Base-by-base conservation (phyloP, 2,113 vertebrate genomes). In the Picathartes gymnocephalus region DNA sequence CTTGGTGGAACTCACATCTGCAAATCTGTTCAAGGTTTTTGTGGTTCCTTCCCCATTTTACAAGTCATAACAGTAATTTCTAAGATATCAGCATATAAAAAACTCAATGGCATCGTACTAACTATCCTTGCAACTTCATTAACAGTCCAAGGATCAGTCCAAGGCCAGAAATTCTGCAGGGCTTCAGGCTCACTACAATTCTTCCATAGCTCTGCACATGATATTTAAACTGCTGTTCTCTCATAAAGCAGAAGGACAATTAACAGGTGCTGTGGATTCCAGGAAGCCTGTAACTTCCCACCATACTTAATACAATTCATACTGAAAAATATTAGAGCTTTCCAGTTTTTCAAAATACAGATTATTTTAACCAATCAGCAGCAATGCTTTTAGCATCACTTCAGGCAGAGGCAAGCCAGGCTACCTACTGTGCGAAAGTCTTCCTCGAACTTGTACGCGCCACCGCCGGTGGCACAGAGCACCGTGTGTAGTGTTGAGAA, bases 401-500 rank as follows among this genome's bases (percentile, higher is more conserved):
- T n/a, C 86, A 60, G 57, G 9, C 66, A 2, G 13, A 74, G 88
- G 68, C 54, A 42, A 58, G 66, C 28, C 6, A 76, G 54, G 81
- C 90, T 94, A 98, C 98, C 60, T 98, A 98, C 98, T 96, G 98
- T 98, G 93, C 98, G 98, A 97, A 98, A 98, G 79, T 98, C 98
- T 98, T 98, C 97, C 96, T 98, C 98, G 77, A 98, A 98, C 96
- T 98, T 98, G 95, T 98, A 98, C 45, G 98, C 98, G 37, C 98
- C 98, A 74, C 98, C 98, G 3, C 98, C 98, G 1, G 98, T 98
- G 95, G 98, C 98, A 95, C 98, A 98, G 33, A 98, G 98, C 97
- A 98, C 98, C 90, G 98, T 98, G 66, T 98, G 98, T 93, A 98
- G 95, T 20, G 98, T 98, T 10, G 98, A 98, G 47, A 98, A 98